A percentile compares a stretch with the other conserved stretches of the same genome.
phyloP scores from a whole-genome alignment of 2,113 vertebrate genomes.

The Rhinolophus ferrumequinum region DNA sequence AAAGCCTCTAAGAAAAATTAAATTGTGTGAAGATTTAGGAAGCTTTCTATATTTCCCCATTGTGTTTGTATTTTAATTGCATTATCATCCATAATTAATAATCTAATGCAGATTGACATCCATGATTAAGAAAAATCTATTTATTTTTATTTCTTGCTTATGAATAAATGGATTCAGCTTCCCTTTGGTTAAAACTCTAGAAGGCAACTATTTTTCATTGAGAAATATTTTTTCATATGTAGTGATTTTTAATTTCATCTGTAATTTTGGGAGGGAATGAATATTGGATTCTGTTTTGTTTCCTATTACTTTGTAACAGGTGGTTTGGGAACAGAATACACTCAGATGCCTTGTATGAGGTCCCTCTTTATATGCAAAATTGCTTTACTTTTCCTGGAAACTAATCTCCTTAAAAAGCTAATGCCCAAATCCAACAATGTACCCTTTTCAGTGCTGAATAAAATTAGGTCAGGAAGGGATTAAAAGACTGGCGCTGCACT shows the following conservation, averaged over 20 bases:
- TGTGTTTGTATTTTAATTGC: slow-evolving; percentile 53
- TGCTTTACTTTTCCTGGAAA: slow-evolving; percentile 73
- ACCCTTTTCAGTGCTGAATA: slow-evolving; percentile 59
- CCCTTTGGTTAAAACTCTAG: slow-evolving; percentile 16
- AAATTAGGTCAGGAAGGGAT: slow-evolving; percentile 74
- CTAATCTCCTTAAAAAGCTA: slow-evolving; percentile 78
- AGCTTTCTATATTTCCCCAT: neutral
- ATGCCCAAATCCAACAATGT: slow-evolving; percentile 69
- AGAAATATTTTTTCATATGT: slow-evolving; percentile 34
- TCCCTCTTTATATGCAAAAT: slow-evolving; percentile 49
- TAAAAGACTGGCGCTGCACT: slow-evolving; percentile 58
- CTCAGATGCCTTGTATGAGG: slow-evolving; percentile 23
- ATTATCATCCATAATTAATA: slow-evolving; percentile 55
- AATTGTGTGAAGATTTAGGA: slow-evolving; percentile 43
- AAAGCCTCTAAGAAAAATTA: slow-evolving; percentile 33
- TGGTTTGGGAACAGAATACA: slow-evolving; percentile 18
- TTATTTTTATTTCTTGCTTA: slow-evolving; percentile 40
- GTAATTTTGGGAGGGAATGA: slow-evolving; percentile 3
- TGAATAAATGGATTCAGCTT: slow-evolving; percentile 31
- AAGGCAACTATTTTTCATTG: slow-evolving; percentile 22
- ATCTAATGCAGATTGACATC: slow-evolving; percentile 32
- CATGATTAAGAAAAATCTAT: slow-evolving; percentile 30
- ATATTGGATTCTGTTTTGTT: slow-evolving; percentile 36
- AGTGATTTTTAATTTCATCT: slow-evolving; percentile 41
- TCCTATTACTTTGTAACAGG: slow-evolving; percentile 7